Evolutionary conservation across 2,888 invertebrate genomes (phyloP), one percentile per base, ranked within the genome.

Genomic region (Lathronympha strigana): DNA sequence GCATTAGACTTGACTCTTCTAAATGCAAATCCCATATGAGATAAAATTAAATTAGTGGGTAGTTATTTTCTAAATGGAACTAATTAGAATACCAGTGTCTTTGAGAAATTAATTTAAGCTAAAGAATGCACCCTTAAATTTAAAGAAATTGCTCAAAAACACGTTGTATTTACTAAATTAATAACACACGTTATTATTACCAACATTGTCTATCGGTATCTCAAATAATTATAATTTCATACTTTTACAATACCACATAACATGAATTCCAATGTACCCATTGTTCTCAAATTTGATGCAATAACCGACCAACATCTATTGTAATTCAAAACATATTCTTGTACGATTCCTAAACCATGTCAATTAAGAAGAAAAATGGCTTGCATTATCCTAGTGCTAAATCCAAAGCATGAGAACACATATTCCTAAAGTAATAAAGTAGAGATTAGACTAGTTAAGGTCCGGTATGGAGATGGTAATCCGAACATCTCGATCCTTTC

Each of bases 311-410:
- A 23, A 53, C 53, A 13, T 4, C 53, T 23, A 62, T 62, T 62
- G 62, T 62, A 47, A 17, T 47, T 54, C 19, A 36, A 54, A 36
- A 45, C 25, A 62, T 17, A 23, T 36, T 17, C 17, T 9, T 36
- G 23, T 23, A 38, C 45, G 19, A 45, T 36, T 47, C 36, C 54
- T 57, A 55, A 57, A 31, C 13, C 55, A 45, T 63, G 68, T 71
- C 67, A 67, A 71, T 71, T 69, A 68, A 61, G 36, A 62, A 69
- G 68, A 67, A 67, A 68, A 63, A 69, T 67, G 23, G 55, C 33
- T 25, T 61, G 23, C 43, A 36, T 50, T 17, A 36, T 36, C 21
- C 31, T 11, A 58, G 13, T 38, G 31, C 54, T 61, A 49, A 58
- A 40, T 58, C 36, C 64, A 31, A 17, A 55, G 17, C 57, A 62